These are phyloP conservation scores for Elysia crispata DNA, from an alignment of 2,888 invertebrate genomes.

Conservation along the genomic window DNA sequence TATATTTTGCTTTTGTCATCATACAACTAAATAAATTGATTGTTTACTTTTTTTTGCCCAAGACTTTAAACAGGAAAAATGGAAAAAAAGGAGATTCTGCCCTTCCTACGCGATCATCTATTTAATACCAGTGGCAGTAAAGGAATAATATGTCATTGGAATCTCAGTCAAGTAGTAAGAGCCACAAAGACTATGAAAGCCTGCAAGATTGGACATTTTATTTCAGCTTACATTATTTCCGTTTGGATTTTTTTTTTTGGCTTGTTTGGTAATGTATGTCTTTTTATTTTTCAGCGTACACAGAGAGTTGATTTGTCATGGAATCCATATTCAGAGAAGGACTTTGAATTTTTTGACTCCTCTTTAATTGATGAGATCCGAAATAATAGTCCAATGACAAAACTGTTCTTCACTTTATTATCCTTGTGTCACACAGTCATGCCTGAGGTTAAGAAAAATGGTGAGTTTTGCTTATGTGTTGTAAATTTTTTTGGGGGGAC, in stretches of 20 bases:
- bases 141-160: too few species aligned
- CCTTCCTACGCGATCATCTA: too few species aligned
- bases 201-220: background rate
- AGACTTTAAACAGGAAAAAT: too few species aligned
- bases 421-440: conserved; percentile 99
- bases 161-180: too few species aligned
- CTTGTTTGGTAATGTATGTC: too few species aligned
- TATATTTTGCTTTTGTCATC: too few species aligned
- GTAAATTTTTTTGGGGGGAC: too few species aligned
- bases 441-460: conserved; percentile 92
- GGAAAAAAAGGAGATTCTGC: too few species aligned
- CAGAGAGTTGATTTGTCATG: conserved; percentile 94
- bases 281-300: conserved; percentile 81
- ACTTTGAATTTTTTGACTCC: conserved; percentile 95
- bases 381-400: conserved; percentile 84
- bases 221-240: background rate
- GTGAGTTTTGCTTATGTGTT: conserved; percentile 43
- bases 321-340: conserved; percentile 93
- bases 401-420: conserved; percentile 93
- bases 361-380: conserved; percentile 89
- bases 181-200: too few species aligned
- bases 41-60: too few species aligned
- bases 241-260: background rate
- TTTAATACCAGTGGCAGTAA: too few species aligned
- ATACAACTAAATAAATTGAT: too few species aligned